Evolutionary conservation across 2,888 invertebrate genomes (phyloP).

Genomic region (Anoncus sp.): DNA sequence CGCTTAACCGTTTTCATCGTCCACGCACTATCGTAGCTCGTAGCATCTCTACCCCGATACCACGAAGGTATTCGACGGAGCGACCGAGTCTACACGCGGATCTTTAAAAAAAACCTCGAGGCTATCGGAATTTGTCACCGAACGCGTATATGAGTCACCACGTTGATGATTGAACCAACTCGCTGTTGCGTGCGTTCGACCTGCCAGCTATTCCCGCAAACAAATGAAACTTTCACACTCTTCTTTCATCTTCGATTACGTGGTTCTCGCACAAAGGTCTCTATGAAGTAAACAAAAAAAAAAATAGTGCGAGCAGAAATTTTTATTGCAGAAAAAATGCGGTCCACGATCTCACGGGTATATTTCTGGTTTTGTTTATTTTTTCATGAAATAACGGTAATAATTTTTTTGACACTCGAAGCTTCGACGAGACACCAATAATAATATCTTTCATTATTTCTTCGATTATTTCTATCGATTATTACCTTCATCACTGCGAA

Average conservation of each 20-base stretch:
- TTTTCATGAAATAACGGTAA: neutral
- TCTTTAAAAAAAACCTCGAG: conserved; percentile 48
- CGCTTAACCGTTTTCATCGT: conserved; percentile 11
- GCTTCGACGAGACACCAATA: conserved; percentile 6
- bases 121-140: conserved; percentile 55
- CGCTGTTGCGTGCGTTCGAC: neutral
- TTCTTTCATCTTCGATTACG: neutral
- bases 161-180: conserved; percentile 23
- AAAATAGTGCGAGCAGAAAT: neutral
- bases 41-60: conserved; percentile 37
- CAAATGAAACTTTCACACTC: neutral
- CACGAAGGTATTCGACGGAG: conserved; percentile 47
- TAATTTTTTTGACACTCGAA: neutral
- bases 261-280: neutral
- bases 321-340: neutral
- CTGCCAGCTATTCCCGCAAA: neutral
- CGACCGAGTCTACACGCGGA: conserved; percentile 30
- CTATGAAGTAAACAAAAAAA: neutral
- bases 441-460: conserved; percentile 16
- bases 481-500: conserved; percentile 1
- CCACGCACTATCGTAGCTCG: conserved; percentile 26
- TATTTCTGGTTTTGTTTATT: neutral
- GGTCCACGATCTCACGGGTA: conserved; percentile 18
- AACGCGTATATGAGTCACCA: conserved; percentile 57
- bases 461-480: neutral